phyloP scores from a whole-genome alignment of 2,888 invertebrate species.

The Melanostoma scalare region DNA sequence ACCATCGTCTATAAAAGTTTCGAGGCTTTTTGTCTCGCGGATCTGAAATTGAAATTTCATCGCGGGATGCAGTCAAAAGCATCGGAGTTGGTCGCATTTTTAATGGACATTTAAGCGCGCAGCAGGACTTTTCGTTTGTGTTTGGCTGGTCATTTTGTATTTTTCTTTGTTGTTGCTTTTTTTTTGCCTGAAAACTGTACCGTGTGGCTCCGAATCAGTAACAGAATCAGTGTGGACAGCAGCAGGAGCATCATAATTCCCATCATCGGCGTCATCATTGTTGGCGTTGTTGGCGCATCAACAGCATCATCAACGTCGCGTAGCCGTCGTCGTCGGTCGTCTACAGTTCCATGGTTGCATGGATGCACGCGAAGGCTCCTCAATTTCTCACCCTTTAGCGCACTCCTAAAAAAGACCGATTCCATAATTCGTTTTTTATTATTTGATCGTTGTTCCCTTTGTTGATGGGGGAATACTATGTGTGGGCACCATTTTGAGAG shows the following conservation, averaged over 20 bases:
- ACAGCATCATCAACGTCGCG: constrained; percentile 56
- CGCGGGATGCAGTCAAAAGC: constrained; percentile 43
- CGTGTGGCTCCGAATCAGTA: constrained; percentile 49
- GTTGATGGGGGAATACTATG: constrained; percentile 52
- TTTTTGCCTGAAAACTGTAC: background rate
- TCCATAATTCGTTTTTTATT: constrained; percentile 71
- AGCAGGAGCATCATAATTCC: constrained; percentile 67
- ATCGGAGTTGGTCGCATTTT: constrained; percentile 40
- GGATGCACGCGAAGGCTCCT: constrained; percentile 50
- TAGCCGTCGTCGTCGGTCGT: constrained; percentile 43
- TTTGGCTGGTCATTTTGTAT: background rate
- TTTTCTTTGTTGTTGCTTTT: constrained; percentile 4
- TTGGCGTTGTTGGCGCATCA: constrained; percentile 42
- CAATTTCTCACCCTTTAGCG: constrained; percentile 32
- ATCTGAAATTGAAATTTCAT: constrained; percentile 71
- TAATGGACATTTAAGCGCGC: constrained; percentile 63
- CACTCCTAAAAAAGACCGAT: constrained; percentile 24
- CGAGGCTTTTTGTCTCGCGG: constrained; percentile 51
- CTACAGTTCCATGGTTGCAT: constrained; percentile 42
- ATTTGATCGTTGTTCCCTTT: constrained; percentile 54
- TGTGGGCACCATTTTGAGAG: constrained; percentile 75
- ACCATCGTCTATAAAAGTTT: constrained; percentile 15
- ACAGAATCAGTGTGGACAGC: constrained; percentile 66
- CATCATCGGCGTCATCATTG: constrained; percentile 55
- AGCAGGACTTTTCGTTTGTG: constrained; percentile 35